These are phyloP conservation scores for Podarcis lilfordi DNA, from an alignment of 2,797 vertebrate species.

Conservation along the genomic window DNA sequence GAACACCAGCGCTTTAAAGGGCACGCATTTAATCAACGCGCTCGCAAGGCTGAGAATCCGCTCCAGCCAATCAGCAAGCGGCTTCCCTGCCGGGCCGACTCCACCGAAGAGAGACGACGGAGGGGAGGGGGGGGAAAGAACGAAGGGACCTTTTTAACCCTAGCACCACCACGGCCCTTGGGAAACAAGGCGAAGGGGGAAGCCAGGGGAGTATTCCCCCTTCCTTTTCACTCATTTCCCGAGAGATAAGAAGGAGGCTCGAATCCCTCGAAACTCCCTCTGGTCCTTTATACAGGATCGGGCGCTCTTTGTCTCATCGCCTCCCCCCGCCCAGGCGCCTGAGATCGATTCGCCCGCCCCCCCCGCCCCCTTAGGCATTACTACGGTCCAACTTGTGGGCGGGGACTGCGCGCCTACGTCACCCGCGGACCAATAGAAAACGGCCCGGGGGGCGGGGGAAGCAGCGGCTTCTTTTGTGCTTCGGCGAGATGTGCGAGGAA, in stretches of 20 bases:
- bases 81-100: background rate
- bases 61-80: background rate
- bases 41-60: background rate
- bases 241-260: background rate
- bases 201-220: background rate
- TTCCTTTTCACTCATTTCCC: accelerated
- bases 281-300: too few relatives aligned
- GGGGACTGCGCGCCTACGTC: accelerated
- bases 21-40: background rate
- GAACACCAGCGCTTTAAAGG: background rate
- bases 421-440: slow-evolving; percentile 53
- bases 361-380: background rate
- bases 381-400: slow-evolving; percentile 9
- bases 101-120: background rate
- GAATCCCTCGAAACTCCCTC: too few relatives aligned
- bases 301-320: too few relatives aligned
- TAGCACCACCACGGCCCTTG: background rate
- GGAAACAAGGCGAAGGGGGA: too few relatives aligned
- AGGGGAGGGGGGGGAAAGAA: too few relatives aligned
- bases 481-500: slow-evolving; percentile 83
- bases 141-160: background rate
- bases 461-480: too few relatives aligned
- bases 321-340: too few relatives aligned
- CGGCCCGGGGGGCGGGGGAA: accelerated
- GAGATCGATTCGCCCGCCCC: background rate